Evolutionary conservation across 2,113 vertebrate genomes (phyloP), one percentile per base, ranked within the genome.

Genomic region (Bujurquina vittata): DNA sequence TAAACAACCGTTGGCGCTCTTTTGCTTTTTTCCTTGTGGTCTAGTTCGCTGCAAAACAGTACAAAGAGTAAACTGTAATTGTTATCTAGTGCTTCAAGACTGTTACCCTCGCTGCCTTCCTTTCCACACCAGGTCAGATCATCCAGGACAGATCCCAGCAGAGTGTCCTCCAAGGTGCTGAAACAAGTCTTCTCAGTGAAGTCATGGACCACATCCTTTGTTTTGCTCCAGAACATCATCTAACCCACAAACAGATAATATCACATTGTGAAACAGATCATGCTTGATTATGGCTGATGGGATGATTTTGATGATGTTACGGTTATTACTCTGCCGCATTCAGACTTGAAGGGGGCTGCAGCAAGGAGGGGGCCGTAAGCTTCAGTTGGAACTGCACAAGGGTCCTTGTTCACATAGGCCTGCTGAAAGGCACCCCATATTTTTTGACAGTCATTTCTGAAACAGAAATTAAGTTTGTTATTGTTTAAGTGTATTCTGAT

Each of bases 151-250:
- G 88, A 95, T 49, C 98, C 98, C 85, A 97, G 29, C 72, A 98
- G 76, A 0, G 95, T 96, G 87, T 97, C 94, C 90, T 99, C 97
- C 89, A 98, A 59, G 1, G 96, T 97, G 15, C 94, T 5, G 49
- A 96, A 89, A n/a, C 94, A 94, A 3, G 3, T 92, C 54, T 93
- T 89, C 29, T 33, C 10, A 1, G 96, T 95, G 57, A 95, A 93
- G 5, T 79, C 78, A 12, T 96, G 96, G 12, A 58, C 96, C 3
- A 97, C 84, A 1, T 92, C 74, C 3, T 80, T 87, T 0, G 96
- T 96, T 94, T 94, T 96, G 94, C 97, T 99, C 98, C 98, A 99
- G 33, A 99, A 95, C 58, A 99, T 81, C 37, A 84, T 93, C 98
- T 99, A 76, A 76, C 62, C 78, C 52, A 40, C 10, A 77, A 79